phyloP scores from a whole-genome alignment of 2,797 vertebrate species.

The Neoniphon sammara region DNA sequence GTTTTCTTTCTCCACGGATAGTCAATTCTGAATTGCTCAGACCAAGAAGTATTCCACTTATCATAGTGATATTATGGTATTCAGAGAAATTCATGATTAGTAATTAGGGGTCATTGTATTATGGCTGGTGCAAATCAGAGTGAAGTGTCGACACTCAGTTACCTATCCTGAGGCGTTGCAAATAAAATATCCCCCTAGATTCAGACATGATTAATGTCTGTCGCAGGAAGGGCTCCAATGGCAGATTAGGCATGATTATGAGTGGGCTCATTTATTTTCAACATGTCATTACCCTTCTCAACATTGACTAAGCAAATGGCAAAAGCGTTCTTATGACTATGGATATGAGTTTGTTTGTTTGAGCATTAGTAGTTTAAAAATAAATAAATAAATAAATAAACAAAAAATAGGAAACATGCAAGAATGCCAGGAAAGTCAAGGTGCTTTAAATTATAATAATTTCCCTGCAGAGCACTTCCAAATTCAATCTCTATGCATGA shows the following conservation, averaged over 20 bases:
- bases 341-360: conserved; percentile 43
- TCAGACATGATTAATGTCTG: conserved; percentile 82
- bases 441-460: conserved; percentile 20
- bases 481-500: neutral
- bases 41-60: neutral
- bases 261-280: conserved; percentile 82
- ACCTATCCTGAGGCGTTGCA: conserved; percentile 69
- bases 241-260: conserved; percentile 83
- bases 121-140: conserved; percentile 67
- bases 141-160: conserved; percentile 67
- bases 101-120: conserved; percentile 78
- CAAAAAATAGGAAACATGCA: conserved; percentile 12
- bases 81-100: conserved; percentile 76
- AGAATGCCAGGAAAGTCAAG: neutral
- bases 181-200: conserved; percentile 75
- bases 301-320: conserved; percentile 77
- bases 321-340: conserved; percentile 63
- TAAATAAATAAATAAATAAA: neutral
- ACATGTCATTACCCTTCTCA: conserved; percentile 83
- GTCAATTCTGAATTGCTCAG: too few relatives aligned
- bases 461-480: neutral
- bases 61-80: neutral
- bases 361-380: conserved; percentile 56
- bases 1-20: too few relatives aligned
- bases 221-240: conserved; percentile 78